Conservation (phyloP, 1,140 invertebrate species). For the Apocrypta bakeri region DNA sequence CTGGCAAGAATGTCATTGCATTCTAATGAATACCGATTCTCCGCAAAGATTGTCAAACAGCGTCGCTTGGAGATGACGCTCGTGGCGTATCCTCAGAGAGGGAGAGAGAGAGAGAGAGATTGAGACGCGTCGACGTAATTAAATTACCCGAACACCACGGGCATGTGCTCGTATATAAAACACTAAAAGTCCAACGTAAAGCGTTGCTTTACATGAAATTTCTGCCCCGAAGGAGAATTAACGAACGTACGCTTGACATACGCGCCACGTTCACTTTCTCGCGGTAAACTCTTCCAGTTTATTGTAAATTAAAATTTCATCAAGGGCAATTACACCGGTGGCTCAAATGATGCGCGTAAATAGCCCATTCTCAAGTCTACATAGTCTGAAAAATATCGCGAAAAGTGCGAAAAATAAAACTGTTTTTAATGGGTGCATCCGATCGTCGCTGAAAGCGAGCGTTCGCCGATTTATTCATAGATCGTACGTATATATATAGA, state of each 20-base stretch:
- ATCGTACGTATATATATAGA: slow-evolving; percentile 21
- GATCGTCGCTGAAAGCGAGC: slow-evolving; percentile 53
- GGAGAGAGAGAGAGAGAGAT: too few relatives aligned
- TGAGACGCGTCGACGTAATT: neutral
- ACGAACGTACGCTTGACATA: slow-evolving; percentile 35
- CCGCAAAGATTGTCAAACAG: slow-evolving; percentile 53
- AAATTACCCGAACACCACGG: neutral
- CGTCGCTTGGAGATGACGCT: neutral
- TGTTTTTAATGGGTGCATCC: too few relatives aligned
- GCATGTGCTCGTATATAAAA: too few relatives aligned
- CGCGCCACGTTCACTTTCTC: neutral
- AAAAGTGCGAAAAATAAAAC: neutral
- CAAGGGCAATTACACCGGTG: neutral
- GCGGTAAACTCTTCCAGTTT: too few relatives aligned
- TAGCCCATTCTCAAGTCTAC: too few relatives aligned
- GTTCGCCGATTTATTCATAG: slow-evolving; percentile 51
- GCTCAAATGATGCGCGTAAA: too few relatives aligned
- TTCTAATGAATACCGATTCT: slow-evolving; percentile 59
- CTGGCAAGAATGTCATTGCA: slow-evolving; percentile 55
- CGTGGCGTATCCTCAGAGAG: too few relatives aligned
- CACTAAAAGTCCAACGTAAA: too few relatives aligned
- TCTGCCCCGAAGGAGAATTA: neutral
- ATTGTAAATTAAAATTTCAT: neutral
- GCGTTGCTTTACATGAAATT: neutral
- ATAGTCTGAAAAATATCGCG: neutral